Base-by-base conservation (phyloP, 2,888 invertebrate genomes). In the Ophion ventricosus region DNA sequence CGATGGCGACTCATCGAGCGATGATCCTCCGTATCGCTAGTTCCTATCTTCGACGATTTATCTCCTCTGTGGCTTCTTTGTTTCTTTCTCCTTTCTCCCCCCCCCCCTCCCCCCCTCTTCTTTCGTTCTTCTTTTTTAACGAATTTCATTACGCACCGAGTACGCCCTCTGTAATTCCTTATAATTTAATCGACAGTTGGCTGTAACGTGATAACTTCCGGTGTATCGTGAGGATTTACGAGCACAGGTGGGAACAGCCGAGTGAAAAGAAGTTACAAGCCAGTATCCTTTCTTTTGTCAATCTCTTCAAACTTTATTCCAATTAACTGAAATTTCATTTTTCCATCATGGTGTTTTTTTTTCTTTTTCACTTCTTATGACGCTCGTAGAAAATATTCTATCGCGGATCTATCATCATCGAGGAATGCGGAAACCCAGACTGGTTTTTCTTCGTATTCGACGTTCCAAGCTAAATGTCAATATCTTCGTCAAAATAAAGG, bases 1-100 rank as follows among this genome's bases (percentile, higher is more conserved):
- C 90, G 88, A 91, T 91, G 91, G 91, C 91, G 91, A 89, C 82
- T 83, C 73, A 69, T 84, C 79, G 73, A 84, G 79, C 56, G 66
- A 73, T 75, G 40, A 75, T 70, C 72, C 43, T 64, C 70, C 75
- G 25, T 20, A 61, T 69, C 23, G 26, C 54, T 69, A 63, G 43
- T 76, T 29, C 66, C 77, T 73, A 78, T 79, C 78, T 66, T 77
- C 67, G 69, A 79, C 63, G 67, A 78, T 59, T 69, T 64, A 57
- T 69, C 66, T 23, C 72, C 54, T 14, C 49, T 17, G 14, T 49
- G 2, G 49, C 49, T 49, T 49, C 49, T 49, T 49, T 49, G 49
- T 49, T 49, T 49, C 49, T 49, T 49, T 49, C 49, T 49, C 57
- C 69, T 64, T 20, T 57, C 43, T 25, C 61, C 35, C n/a, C n/a